Evolutionary conservation across 2,113 vertebrate genomes (phyloP).

Genomic region (Clarias magur): DNA sequence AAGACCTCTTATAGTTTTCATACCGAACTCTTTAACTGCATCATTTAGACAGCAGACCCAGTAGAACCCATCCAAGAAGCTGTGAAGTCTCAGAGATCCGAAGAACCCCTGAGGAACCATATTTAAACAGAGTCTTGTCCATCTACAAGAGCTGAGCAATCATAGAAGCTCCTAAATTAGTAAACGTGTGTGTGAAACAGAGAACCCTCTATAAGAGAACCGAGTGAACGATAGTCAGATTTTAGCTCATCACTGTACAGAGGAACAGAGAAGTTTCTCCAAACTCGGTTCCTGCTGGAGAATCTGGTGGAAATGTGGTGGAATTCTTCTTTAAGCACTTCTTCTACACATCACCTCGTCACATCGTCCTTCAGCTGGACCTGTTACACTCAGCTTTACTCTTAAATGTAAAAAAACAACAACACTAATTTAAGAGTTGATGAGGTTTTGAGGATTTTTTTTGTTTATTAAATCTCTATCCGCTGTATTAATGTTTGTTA

Average conservation of each 20-base stretch:
- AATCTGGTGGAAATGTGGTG: conserved; percentile 8
- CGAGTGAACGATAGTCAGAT: background rate
- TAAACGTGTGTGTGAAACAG: background rate
- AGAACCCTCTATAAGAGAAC: background rate
- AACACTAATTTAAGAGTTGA: background rate
- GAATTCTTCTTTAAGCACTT: conserved; percentile 37
- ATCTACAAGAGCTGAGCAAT: background rate
- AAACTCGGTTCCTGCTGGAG: background rate
- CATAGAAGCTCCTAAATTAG: background rate
- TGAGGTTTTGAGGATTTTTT: background rate
- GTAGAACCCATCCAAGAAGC: background rate
- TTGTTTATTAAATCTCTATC: background rate
- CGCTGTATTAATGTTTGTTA: background rate
- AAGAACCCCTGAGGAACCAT: conserved; percentile 11
- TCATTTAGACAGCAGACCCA: background rate
- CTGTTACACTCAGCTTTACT: background rate
- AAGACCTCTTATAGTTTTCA: background rate
- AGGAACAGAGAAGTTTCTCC: background rate
- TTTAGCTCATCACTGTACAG: background rate
- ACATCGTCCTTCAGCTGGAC: conserved; percentile 25
- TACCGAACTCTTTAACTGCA: background rate
- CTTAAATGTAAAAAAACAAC: background rate
- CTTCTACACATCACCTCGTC: conserved; percentile 18
- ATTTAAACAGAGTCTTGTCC: background rate
- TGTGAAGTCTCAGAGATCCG: background rate